Evolutionary conservation across 2,797 vertebrate species (phyloP).

Genomic region (Chromobotia macracanthus): DNA sequence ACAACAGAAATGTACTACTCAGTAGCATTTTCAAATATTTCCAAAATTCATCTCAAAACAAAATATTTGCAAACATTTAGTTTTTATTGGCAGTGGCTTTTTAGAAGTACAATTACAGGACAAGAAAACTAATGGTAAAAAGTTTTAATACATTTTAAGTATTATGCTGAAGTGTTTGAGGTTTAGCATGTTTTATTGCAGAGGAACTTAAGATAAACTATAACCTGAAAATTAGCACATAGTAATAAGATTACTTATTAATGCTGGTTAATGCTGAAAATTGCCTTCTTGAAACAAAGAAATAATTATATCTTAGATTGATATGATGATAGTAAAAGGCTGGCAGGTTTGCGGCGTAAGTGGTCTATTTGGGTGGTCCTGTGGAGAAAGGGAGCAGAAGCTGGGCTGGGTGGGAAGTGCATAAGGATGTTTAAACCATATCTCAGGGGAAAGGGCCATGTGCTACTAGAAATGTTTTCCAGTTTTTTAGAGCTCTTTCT

Average conservation of each 20-base stretch:
- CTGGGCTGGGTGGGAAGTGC: slow-evolving; percentile 57
- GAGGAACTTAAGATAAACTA: neutral
- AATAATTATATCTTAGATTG: slow-evolving; percentile 50
- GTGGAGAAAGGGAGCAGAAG: slow-evolving; percentile 63
- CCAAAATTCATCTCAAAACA: too few species aligned
- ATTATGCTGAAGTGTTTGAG: neutral
- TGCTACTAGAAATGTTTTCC: slow-evolving; percentile 71
- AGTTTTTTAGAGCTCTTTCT: slow-evolving; percentile 37
- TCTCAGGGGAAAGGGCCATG: slow-evolving; percentile 71
- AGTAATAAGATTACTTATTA: neutral
- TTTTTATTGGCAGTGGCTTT: too few species aligned
- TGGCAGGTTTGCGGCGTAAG: slow-evolving; percentile 59
- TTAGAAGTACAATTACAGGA: too few species aligned
- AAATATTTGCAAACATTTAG: too few species aligned
- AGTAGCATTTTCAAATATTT: too few species aligned
- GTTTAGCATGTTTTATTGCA: neutral
- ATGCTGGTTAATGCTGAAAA: neutral
- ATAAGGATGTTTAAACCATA: slow-evolving; percentile 50
- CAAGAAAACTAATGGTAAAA: too few species aligned
- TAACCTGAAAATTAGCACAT: slow-evolving; percentile 7
- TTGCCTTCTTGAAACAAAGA: slow-evolving; percentile 20
- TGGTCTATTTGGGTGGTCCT: slow-evolving; percentile 75
- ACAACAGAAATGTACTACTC: too few species aligned
- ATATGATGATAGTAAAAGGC: slow-evolving; percentile 40
- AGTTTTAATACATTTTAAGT: too few species aligned